Conservation (phyloP, 2,113 vertebrate species). For the Eptesicus fuscus region DNA sequence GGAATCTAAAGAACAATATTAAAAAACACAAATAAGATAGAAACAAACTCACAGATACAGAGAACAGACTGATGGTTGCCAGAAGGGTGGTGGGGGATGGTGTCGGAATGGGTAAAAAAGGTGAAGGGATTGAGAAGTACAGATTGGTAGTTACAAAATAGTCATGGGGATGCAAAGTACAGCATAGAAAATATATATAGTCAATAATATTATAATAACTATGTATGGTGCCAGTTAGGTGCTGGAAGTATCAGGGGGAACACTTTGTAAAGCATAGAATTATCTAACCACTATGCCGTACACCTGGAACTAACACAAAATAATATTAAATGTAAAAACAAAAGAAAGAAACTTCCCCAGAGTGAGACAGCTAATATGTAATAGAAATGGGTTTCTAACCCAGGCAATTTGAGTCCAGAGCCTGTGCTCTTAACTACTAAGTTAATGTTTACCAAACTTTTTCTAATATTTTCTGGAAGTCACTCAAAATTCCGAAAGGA, state of each 20-base stretch:
- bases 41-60: not conserved
- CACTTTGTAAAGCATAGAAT: not conserved
- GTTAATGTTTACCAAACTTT: not conserved
- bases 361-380: not conserved
- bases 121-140: not conserved
- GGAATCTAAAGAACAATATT: not conserved
- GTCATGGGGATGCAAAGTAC: not conserved
- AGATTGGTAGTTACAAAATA: not conserved
- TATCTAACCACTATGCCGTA: not conserved
- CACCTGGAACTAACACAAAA: not conserved
- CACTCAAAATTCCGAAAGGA: conserved; percentile 21
- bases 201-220: not conserved
- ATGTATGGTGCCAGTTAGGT: not conserved
- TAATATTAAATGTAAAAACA: not conserved
- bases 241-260: not conserved
- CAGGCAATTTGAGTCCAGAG: not conserved
- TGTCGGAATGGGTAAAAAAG: not conserved
- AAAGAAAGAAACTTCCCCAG: not conserved
- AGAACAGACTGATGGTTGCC: not conserved
- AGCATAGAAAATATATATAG: not conserved
- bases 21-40: not conserved
- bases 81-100: not conserved
- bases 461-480: conserved; percentile 16
- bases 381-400: not conserved
- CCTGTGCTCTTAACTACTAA: not conserved